Evolutionary conservation across 2,888 invertebrate species (phyloP), one percentile per base, ranked within the genome.

Genomic region (Rotaria macrura): DNA sequence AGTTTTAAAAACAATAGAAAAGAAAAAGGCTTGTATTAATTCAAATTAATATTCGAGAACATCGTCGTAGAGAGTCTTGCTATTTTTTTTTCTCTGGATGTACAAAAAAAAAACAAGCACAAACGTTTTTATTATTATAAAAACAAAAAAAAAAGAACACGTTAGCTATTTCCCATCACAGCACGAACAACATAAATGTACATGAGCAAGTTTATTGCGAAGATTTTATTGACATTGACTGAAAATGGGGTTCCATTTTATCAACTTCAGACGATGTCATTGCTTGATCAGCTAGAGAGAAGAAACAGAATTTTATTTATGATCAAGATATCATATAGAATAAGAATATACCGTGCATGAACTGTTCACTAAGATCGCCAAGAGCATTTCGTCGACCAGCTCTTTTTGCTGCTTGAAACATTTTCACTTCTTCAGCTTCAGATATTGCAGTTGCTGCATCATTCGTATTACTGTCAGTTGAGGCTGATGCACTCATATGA

Each of bases 341-440:
- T 40, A 7, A 3, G 25, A 10, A 40, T 23, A 40, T 25, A 79
- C 79, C n/a, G 25, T 65, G 65, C 1, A 43, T 1, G 14, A 79
- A 43, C 12, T 79, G 79, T 25, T 43, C 79, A 43, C 40, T 79
- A 25, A 79, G 14, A n/a, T 79, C 79, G 12, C 43, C 79, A 25
- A 43, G 3, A 79, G 79, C 79, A 79, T 79, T 79, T 79, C 79
- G 40, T 79, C 79, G 79, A 79, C 79, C 79, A 43, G 6, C 12
- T 43, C 79, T 7, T 43, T 43, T 40, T 20, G 79, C 25, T 40
- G 79, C 79, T 79, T 79, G 79, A 43, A 79, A 79, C 79, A 79
- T 43, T 43, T 79, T 79, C 2, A 79, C 3, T 0, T 79, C 79
- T 40, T 79, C 79, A 40, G 20, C 79, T 25, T 40, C 79, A 10